Base-by-base conservation (phyloP, 2,113 vertebrate genomes). In the Mustelus asterias region DNA sequence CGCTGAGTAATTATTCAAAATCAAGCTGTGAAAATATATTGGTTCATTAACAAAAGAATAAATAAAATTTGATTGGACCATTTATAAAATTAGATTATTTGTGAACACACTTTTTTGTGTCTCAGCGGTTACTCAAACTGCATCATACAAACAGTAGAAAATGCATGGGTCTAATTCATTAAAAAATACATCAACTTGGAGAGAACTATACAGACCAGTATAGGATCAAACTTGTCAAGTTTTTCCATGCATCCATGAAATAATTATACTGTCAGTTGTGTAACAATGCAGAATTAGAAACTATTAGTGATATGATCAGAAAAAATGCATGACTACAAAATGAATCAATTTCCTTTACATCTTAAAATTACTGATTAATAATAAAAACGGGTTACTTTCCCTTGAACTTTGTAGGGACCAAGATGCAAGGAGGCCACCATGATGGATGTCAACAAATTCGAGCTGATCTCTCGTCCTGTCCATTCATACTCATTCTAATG, bases 401-500 rank as follows among this genome's bases (percentile, higher is more conserved):
- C 13, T 29, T 18, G 69, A 22, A 33, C 24, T 95, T 95, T 95
- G 41, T 60, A 48, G 41, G 44, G 65, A 13, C 44, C 67, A 72
- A 72, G 69, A 54, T 76, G 67, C 44, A 95, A 70, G 69, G 94
- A 95, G 94, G 67, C 94, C 94, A 72, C 44, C 37, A 48, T 54
- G 69, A 95, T 70, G 94, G 67, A 95, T 76, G 94, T 95, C 69
- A 95, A 72, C 94, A 72, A 72, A 95, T 95, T 95, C 69, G 10
- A 72, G 24, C 94, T 76, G 94, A 95, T 95, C 94, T 95, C 96
- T 96, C 95, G 60, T 65, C 90, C 96, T 96, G 3, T 20, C 95
- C 95, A 96, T 96, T 97, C 96, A 96, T 96, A 72, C 69, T 96
- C 96, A 96, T 97, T 97, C 97, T 97, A 96, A 96, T 96, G 20